A percentile compares a stretch with the other conserved stretches of the same genome.
Evolutionary conservation across 1,140 invertebrate species (phyloP).

Genomic region (Camponotus pennsylvanicus): DNA sequence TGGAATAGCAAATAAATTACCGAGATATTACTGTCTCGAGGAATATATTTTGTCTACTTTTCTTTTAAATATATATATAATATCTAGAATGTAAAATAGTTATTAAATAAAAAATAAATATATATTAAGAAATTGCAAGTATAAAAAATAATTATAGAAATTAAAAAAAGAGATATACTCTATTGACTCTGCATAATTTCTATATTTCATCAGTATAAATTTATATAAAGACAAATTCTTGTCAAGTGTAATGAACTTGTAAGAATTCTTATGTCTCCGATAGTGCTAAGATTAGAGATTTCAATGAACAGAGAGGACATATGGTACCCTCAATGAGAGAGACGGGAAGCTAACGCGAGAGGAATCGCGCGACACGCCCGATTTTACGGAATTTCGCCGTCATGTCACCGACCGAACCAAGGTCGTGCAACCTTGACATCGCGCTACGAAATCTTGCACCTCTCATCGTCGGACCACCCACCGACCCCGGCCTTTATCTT

Average conservation of each 20-base stretch:
- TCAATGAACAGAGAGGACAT: neutral
- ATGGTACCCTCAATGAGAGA: neutral
- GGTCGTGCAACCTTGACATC: slow-evolving; percentile 73
- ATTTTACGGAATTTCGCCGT: slow-evolving; percentile 64
- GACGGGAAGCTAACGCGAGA: neutral
- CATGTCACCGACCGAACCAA: slow-evolving; percentile 68
- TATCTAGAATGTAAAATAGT: neutral
- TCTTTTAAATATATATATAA: neutral
- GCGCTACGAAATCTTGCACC: slow-evolving; percentile 67
- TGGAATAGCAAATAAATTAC: neutral
- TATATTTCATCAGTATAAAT: neutral
- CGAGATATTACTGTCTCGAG: neutral
- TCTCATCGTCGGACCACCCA: slow-evolving; percentile 35
- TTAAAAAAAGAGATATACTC: neutral
- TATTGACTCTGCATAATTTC: neutral
- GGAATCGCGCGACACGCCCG: slow-evolving; percentile 12
- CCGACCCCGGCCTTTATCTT: slow-evolving; percentile 41
- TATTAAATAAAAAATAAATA: neutral
- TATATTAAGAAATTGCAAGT: neutral
- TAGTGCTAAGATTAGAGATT: neutral
- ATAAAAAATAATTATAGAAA: neutral
- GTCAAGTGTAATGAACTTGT: no score
- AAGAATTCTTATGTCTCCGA: neutral
- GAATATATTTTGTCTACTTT: neutral
- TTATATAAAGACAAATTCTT: neutral